phyloP scores from a whole-genome alignment of 1,140 invertebrate genomes.

The Drepana arcuata region DNA sequence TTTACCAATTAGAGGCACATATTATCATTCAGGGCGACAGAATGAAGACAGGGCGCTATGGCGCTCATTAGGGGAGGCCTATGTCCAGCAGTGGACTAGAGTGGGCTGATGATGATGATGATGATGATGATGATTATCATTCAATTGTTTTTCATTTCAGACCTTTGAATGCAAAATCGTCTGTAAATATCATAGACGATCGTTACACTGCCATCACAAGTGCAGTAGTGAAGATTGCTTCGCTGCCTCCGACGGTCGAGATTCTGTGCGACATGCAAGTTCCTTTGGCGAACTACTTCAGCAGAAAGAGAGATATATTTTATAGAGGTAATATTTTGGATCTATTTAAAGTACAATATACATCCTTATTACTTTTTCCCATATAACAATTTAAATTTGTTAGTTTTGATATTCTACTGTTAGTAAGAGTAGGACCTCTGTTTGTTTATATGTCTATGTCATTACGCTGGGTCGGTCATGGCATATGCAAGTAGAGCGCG shows the following conservation, averaged over 20 bases:
- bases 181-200: conserved; percentile 36
- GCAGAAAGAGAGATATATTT: conserved; percentile 54
- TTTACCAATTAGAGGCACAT: no score
- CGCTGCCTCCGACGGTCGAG: conserved; percentile 48
- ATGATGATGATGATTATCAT: no score
- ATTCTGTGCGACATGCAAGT: conserved; percentile 57
- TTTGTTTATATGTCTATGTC: no score
- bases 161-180: conserved; percentile 39
- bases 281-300: conserved; percentile 54
- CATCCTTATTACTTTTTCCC: conserved; percentile 1
- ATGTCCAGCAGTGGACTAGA: no score
- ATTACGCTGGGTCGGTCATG: conserved; percentile 1
- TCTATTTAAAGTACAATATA: background rate
- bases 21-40: no score
- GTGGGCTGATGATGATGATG: no score
- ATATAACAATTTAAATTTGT: no score
- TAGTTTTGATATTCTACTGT: no score
- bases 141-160: no score
- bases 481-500: background rate
- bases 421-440: no score
- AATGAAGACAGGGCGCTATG: no score
- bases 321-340: conserved; percentile 36
- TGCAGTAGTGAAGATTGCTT: conserved; percentile 36
- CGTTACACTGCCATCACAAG: conserved; percentile 47
- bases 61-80: no score